Conservation (phyloP, 1,140 invertebrate species). For the Meloidogyne hapla region DNA sequence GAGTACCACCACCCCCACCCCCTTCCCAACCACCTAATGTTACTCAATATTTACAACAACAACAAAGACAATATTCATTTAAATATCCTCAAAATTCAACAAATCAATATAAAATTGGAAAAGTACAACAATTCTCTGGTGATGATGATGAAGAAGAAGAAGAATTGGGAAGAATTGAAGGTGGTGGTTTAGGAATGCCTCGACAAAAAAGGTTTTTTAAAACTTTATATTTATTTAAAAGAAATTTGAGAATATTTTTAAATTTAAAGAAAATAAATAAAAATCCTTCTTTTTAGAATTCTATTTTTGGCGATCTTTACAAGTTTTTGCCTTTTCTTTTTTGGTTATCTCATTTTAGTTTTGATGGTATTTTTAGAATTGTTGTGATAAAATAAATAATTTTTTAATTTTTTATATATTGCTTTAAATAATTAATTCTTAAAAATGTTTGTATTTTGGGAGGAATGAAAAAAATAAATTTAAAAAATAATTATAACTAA, state of each 20-base stretch:
- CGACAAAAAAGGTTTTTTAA: background rate
- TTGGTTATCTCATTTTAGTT: background rate
- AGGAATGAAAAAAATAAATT: too few relatives aligned
- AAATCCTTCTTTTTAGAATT: background rate
- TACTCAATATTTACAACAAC: background rate
- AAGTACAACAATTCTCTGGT: background rate
- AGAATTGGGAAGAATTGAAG: background rate
- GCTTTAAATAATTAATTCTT: background rate
- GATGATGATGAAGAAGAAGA: background rate
- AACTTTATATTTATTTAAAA: too few relatives aligned
- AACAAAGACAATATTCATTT: background rate
- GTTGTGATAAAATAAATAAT: background rate
- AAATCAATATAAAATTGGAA: slow-evolving; percentile 3
- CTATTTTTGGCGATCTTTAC: background rate
- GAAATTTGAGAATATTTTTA: too few relatives aligned
- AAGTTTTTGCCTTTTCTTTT: background rate
- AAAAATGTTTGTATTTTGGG: too few relatives aligned
- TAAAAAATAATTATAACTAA: too few relatives aligned
- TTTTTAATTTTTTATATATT: background rate
- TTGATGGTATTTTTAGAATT: background rate
- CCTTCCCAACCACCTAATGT: too few relatives aligned
- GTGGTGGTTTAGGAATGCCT: background rate
- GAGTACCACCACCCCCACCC: too few relatives aligned
- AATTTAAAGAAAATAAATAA: background rate
- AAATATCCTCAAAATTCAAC: background rate